Evolutionary conservation across 92 coral and sea anemone species (phyloP), one percentile per base, ranked within the genome.

Genomic region (Paramuricea clavata): DNA sequence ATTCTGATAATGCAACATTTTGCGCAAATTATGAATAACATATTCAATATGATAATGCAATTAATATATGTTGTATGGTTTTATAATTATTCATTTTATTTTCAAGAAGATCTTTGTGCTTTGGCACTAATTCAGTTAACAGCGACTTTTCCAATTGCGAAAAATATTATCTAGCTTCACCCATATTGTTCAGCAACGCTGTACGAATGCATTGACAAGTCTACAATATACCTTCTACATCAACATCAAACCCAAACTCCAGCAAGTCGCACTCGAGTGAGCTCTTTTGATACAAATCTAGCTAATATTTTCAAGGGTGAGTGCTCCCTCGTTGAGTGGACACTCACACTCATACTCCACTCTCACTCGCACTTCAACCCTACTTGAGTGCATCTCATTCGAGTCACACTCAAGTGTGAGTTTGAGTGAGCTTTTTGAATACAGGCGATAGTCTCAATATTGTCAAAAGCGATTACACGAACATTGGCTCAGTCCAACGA

Each of bases 401-500:
- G 35, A 19, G 80, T 42, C 80, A 5, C 50, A 74, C 59, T 41
- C 60, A 74, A 74, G 56, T 74, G 34, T 50, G 44, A 69, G 47
- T 69, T n/a, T 74, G 80, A 74, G 34, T 41, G 80, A 74, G 80
- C 59, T 8, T 36, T 42, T 74, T 26, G 57, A 74, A 74, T 74
- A 74, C 80, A 74, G 57, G 80, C 19, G 76, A 4, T 21, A 64
- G 44, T 39, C n/a, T n/a, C n/a, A n/a, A n/a, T n/a, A n/a, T n/a
- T n/a, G n/a, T n/a, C n/a, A n/a, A n/a, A n/a, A n/a, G n/a, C n/a
- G n/a, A n/a, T n/a, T n/a, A n/a, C n/a, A n/a, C n/a, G n/a, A n/a
- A n/a, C n/a, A n/a, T n/a, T n/a, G n/a, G n/a, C n/a, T n/a, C n/a
- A n/a, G n/a, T n/a, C n/a, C n/a, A n/a, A n/a, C n/a, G n/a, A n/a